These are phyloP conservation scores for Aphidius colemani DNA, from an alignment of 2,888 invertebrate genomes.

Conservation along the genomic window DNA sequence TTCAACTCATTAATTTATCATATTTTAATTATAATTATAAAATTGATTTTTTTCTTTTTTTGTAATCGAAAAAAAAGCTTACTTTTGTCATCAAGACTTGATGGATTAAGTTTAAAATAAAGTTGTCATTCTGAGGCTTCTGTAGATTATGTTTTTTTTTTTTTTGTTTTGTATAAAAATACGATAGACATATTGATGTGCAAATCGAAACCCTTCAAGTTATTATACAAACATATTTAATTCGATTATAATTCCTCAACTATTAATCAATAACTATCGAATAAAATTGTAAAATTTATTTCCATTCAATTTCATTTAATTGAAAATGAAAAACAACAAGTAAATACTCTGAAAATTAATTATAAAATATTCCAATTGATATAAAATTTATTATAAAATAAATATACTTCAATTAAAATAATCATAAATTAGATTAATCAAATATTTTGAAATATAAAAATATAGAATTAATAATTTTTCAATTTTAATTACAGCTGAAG, in stretches of 20 bases:
- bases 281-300: neutral
- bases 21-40: neutral
- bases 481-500: slow-evolving; percentile 68
- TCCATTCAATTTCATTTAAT: neutral
- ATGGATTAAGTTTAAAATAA: neutral
- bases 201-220: too few species aligned
- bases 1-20: neutral
- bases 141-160: neutral
- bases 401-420: too few species aligned
- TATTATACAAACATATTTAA: too few species aligned
- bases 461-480: slow-evolving; percentile 10
- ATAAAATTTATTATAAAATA: too few species aligned
- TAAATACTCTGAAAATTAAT: neutral
- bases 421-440: too few species aligned
- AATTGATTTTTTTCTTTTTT: neutral
- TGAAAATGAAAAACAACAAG: neutral
- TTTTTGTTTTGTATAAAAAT: too few species aligned
- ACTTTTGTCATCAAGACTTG: neutral
- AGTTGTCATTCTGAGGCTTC: slow-evolving; percentile 15
- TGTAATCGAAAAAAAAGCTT: neutral
- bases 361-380: neutral
- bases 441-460: neutral
- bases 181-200: too few species aligned
- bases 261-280: too few species aligned
- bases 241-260: too few species aligned